Conservation (phyloP, 2,888 invertebrate genomes). For the Myopa testacea region DNA sequence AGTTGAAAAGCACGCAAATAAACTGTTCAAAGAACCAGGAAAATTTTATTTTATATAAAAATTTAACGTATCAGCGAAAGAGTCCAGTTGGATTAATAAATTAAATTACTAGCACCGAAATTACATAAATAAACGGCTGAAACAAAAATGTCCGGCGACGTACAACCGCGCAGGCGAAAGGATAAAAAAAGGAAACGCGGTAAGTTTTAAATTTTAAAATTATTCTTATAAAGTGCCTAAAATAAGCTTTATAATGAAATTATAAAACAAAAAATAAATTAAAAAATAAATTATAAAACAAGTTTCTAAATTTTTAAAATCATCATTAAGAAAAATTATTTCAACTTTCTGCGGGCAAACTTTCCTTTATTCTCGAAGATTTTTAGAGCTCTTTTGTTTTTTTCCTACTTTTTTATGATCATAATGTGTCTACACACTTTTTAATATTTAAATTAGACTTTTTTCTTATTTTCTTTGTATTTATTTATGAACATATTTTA, state of each 20-base stretch:
- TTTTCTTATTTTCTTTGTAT: no score
- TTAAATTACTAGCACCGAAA: neutral
- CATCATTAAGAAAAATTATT: no score
- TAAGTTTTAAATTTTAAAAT: slow-evolving; percentile 54
- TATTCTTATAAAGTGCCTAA: slow-evolving; percentile 53
- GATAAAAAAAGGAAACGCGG: slow-evolving; percentile 85
- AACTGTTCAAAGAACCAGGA: slow-evolving; percentile 2
- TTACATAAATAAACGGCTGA: neutral
- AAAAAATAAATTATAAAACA: neutral
- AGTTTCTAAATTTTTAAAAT: no score
- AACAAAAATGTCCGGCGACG: slow-evolving; percentile 87
- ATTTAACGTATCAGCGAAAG: neutral
- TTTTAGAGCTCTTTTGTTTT: no score
- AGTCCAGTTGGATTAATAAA: neutral
- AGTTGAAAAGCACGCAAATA: neutral
- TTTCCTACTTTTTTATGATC: no score
- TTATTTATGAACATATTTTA: no score
- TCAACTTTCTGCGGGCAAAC: no score
- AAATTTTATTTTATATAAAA: neutral
- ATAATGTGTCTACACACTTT: no score
- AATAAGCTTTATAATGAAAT: neutral
- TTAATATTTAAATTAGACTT: no score
- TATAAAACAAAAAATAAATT: no score
- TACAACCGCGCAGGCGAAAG: slow-evolving; percentile 87
- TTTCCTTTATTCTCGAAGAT: no score